Conservation (phyloP, 2,888 invertebrate genomes). For the Seladonia tumulorum region DNA sequence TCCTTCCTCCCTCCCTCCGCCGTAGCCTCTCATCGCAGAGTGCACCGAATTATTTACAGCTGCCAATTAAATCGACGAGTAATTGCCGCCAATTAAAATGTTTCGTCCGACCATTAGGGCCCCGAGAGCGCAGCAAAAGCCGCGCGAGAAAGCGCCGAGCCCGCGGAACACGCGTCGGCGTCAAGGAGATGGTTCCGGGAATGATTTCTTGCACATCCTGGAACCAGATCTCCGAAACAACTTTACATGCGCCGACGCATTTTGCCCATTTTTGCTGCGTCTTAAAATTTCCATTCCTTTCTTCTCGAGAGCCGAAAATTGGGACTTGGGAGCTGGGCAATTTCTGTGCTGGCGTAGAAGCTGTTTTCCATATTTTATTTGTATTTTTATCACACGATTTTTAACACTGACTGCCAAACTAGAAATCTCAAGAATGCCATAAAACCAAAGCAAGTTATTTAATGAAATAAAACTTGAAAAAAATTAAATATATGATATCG, state of each 20-base stretch:
- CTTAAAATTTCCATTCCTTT: too few relatives aligned
- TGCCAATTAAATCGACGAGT: slow-evolving; percentile 67
- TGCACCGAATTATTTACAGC: slow-evolving; percentile 64
- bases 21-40: not conserved
- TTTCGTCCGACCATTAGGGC: slow-evolving; percentile 32
- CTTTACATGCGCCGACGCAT: not conserved
- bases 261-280: too few relatives aligned
- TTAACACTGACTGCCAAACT: too few relatives aligned
- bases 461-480: too few relatives aligned
- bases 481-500: too few relatives aligned
- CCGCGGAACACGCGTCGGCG: slow-evolving; percentile 33
- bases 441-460: too few relatives aligned
- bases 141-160: slow-evolving; percentile 1
- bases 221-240: not conserved
- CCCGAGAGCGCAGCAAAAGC: slow-evolving; percentile 5
- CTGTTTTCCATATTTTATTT: too few relatives aligned
- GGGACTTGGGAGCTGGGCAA: too few relatives aligned
- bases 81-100: slow-evolving; percentile 64
- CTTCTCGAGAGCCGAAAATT: too few relatives aligned
- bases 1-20: not conserved
- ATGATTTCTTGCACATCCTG: not conserved
- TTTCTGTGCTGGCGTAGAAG: too few relatives aligned
- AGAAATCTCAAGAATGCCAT: too few relatives aligned
- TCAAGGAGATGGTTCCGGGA: slow-evolving; percentile 29
- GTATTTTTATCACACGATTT: too few relatives aligned